Evolutionary conservation across 2,113 vertebrate species (phyloP).

Genomic region (Pseudorectes ferrugineus): DNA sequence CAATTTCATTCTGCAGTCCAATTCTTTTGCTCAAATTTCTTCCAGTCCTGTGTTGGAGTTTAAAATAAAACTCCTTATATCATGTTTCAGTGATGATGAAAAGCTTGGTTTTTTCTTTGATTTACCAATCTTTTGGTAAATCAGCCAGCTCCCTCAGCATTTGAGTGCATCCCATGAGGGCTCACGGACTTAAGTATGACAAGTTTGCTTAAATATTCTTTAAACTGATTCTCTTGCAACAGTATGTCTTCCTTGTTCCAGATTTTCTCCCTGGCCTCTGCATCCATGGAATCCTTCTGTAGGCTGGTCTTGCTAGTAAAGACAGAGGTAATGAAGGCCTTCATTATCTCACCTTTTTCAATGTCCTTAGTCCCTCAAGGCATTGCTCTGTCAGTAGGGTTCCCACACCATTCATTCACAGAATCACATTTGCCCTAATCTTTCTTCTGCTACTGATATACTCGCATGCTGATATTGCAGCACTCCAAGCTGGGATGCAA

Average conservation of each 20-base stretch:
- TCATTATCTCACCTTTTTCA: background rate
- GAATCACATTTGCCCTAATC: background rate
- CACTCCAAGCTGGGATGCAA: background rate
- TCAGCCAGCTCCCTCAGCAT: background rate
- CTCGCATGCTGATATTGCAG: background rate
- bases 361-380: too few species aligned
- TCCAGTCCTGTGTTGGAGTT: background rate
- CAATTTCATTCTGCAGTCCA: slow-evolving; percentile 15
- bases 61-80: background rate
- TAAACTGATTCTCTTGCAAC: background rate
- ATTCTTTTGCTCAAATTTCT: background rate
- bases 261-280: background rate
- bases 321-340: background rate
- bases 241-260: background rate
- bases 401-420: background rate
- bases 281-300: background rate
- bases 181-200: background rate
- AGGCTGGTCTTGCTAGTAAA: background rate
- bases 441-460: background rate
- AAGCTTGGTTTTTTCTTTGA: background rate
- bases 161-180: background rate
- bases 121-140: background rate
- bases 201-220: background rate
- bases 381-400: background rate
- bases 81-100: background rate